phyloP scores from a whole-genome alignment of 2,888 invertebrate species.

The Synanthedon myopaeformis region DNA sequence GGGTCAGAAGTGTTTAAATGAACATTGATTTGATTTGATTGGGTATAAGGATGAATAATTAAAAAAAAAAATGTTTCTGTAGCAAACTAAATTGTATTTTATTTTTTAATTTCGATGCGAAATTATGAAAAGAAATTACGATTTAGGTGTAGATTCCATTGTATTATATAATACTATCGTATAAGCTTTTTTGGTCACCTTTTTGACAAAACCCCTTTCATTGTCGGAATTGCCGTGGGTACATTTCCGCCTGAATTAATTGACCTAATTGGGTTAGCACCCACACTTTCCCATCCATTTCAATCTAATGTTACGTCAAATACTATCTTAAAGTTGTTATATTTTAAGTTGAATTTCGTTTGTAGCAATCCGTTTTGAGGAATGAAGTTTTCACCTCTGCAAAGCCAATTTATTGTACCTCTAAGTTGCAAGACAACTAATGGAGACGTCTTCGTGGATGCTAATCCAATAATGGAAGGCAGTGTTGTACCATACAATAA shows the following conservation, averaged over 20 bases:
- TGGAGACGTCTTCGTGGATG: slow-evolving; percentile 25
- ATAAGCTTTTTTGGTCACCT: too few species aligned
- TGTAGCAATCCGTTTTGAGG: not conserved
- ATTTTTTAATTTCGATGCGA: too few species aligned
- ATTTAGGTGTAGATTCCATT: too few species aligned
- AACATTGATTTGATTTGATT: too few species aligned
- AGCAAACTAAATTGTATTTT: too few species aligned
- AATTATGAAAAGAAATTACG: too few species aligned
- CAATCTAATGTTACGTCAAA: slow-evolving; percentile 1
- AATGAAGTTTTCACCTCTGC: slow-evolving; percentile 19
- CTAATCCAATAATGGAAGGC: slow-evolving; percentile 32
- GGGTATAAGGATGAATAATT: too few species aligned
- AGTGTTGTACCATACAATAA: slow-evolving; percentile 20
- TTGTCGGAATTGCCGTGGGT: slow-evolving; percentile 9
- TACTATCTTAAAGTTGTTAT: slow-evolving; percentile 3
- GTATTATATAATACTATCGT: too few species aligned
- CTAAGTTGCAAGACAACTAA: slow-evolving; percentile 29
- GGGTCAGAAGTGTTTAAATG: too few species aligned
- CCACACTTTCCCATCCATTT: slow-evolving; percentile 17
- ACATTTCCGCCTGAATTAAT: slow-evolving; percentile 22
- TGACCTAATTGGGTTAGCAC: slow-evolving; percentile 32
- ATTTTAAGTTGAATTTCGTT: slow-evolving; percentile 10
- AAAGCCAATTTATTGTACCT: slow-evolving; percentile 31
- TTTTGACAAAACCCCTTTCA: not conserved
- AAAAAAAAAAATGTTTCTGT: too few species aligned